A percentile compares a stretch with the other conserved stretches of the same genome.
These are phyloP conservation scores for Ophion obscuratus DNA, from an alignment of 2,888 invertebrate genomes.

Conservation along the genomic window DNA sequence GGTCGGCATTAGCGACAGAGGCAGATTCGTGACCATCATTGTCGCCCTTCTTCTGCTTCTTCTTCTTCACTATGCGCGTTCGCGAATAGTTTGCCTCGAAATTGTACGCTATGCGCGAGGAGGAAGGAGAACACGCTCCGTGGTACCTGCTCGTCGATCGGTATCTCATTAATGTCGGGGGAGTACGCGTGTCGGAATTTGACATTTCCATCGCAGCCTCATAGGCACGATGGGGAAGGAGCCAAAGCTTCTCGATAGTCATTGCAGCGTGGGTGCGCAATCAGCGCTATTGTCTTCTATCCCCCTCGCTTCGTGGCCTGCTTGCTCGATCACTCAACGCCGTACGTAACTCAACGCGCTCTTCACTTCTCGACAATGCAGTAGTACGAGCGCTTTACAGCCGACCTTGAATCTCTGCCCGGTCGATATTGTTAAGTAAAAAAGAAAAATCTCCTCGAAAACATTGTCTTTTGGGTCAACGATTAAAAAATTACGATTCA, in stretches of 20 bases:
- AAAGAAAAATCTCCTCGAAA: too few species aligned
- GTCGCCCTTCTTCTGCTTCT: constrained; percentile 1
- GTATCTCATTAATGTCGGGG: constrained; percentile 47
- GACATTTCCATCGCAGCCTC: constrained; percentile 38
- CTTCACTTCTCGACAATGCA: background rate
- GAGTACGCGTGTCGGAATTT: constrained; percentile 38
- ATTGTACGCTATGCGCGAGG: constrained; percentile 14
- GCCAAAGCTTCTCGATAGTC: constrained; percentile 26
- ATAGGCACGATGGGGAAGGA: background rate
- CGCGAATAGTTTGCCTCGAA: constrained; percentile 42
- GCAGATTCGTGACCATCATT: constrained; percentile 25
- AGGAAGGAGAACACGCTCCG: background rate
- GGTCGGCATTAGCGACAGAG: constrained; percentile 51
- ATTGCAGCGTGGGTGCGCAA: constrained; percentile 44
- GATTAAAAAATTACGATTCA: too few species aligned
- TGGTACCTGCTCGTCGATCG: constrained; percentile 1
- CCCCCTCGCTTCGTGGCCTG: background rate
- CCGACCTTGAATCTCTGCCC: background rate
- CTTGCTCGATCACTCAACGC: background rate
- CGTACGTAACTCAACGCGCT: background rate
- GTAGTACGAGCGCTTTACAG: constrained; percentile 20
- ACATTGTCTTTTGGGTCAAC: too few species aligned
- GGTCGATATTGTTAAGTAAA: background rate
- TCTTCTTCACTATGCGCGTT: constrained; percentile 5
- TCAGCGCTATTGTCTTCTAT: constrained; percentile 64